A percentile compares a stretch with the other conserved stretches of the same genome.
Evolutionary conservation across 2,888 invertebrate species (phyloP).

Genomic region (Elmis aenea): DNA sequence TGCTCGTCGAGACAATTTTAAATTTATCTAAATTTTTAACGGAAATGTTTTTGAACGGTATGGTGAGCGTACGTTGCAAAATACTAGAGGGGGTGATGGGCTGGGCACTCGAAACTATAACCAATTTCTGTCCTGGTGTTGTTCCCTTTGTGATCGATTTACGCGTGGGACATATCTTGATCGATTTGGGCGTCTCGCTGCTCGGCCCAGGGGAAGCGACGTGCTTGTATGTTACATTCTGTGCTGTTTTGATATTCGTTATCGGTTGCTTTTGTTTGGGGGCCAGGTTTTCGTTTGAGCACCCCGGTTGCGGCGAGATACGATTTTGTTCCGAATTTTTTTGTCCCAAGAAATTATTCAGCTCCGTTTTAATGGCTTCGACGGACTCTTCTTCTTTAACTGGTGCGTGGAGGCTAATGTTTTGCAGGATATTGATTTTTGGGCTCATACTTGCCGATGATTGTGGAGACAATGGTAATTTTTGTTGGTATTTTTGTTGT

Average conservation of each 20-base stretch:
- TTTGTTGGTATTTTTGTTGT: constrained; percentile 22
- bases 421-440: constrained; percentile 42
- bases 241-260: constrained; percentile 30
- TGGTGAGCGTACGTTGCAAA: constrained; percentile 41
- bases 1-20: constrained; percentile 36
- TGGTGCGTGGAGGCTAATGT: constrained; percentile 33
- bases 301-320: constrained; percentile 22
- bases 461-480: constrained; percentile 19
- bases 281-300: constrained; percentile 36
- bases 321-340: constrained; percentile 19
- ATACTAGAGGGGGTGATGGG: constrained; percentile 41
- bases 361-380: constrained; percentile 21
- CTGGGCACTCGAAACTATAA: constrained; percentile 44
- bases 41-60: constrained; percentile 43
- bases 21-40: constrained; percentile 45
- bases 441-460: constrained; percentile 24
- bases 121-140: constrained; percentile 41
- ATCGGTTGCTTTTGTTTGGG: constrained; percentile 29
- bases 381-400: constrained; percentile 22
- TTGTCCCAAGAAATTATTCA: constrained; percentile 15
- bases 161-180: constrained; percentile 37
- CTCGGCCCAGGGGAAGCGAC: constrained; percentile 24
- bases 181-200: constrained; percentile 30
- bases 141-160: constrained; percentile 35
- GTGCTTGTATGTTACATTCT: constrained; percentile 31